Percentiles rank a stretch among this genome's conserved stretches.
Evolutionary conservation across 2,113 vertebrate genomes (phyloP).

Genomic region (Gallinago paraguaiae): DNA sequence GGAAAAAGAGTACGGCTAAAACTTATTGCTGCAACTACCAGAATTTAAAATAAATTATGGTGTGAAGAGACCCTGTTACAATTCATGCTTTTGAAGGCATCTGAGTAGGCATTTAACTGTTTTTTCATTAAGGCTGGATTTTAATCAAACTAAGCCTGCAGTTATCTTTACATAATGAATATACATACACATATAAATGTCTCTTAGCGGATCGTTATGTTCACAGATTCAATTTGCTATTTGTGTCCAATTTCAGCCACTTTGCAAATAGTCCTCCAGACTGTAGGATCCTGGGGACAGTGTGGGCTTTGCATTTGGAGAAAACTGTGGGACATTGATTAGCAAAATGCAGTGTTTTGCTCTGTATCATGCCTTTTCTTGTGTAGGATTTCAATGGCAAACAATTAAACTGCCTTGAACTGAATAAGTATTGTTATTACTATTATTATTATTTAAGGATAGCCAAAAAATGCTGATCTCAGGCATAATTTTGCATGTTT

Average conservation of each 20-base stretch:
- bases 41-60: constrained; percentile 60
- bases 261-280: not conserved
- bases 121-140: not conserved
- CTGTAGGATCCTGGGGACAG: not conserved
- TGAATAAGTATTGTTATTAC: not conserved
- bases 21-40: constrained; percentile 29
- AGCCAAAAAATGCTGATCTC: no score
- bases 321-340: not conserved
- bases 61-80: not conserved
- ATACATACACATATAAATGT: not conserved
- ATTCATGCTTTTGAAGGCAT: constrained; percentile 26
- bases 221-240: not conserved
- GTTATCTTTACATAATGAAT: not conserved
- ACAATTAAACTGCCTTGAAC: not conserved
- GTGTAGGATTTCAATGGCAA: not conserved
- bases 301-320: not conserved
- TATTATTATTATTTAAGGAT: not conserved
- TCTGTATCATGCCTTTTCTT: not conserved
- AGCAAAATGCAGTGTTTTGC: not conserved
- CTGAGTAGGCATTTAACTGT: not conserved
- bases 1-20: constrained; percentile 46
- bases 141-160: not conserved
- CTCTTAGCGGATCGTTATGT: not conserved
- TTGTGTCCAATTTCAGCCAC: not conserved
- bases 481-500: not conserved